Evolutionary conservation across 1,140 invertebrate species (phyloP), one percentile per base, ranked within the genome.

Genomic region (Tetragnatha versicolor): DNA sequence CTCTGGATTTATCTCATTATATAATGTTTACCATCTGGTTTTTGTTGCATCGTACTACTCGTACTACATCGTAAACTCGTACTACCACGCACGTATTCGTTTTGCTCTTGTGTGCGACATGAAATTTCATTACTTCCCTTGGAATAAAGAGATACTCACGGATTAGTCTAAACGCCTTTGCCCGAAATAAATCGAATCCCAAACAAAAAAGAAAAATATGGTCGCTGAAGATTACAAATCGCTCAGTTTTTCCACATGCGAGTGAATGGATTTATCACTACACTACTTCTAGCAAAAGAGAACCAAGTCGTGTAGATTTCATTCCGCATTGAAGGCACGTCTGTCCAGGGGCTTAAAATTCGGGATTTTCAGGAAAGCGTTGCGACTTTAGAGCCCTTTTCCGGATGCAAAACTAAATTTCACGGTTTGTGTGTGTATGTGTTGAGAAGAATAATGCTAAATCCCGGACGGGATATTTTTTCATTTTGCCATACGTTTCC

Each of bases 331-430:
- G 25, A 5, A 3, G 17, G 29, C 53, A 58, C 53, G 53, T 58
- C 27, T 17, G 17, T 12, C 27, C n/a, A n/a, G 53, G 2, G 53
- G 27, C 29, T 31, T 31, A 58, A n/a, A 31, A 58, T 17, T 29
- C n/a, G n/a, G n/a, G n/a, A n/a, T n/a, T n/a, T n/a, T 58, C 27
- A 58, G 29, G 53, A 58, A 58, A 58, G 27, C 33, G 53, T 58
- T 31, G 14, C 53, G 27, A 58, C 27, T 14, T 31, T n/a, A 12
- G 22, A 58, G 6, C 25, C 53, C 33, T 58, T 58, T 58, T 31
- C 33, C 29, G 14, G 12, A 17, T 58, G 33, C 53, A 33, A 58
- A 58, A 58, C 53, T 58, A 58, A 58, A 58, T 58, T 58, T 58
- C 12, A 14, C 14, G 27, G 22, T 53, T 20, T n/a, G 20, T 25